These are phyloP conservation scores for Cephus pulcher DNA, from an alignment of 2,888 invertebrate genomes.

Conservation along the genomic window DNA sequence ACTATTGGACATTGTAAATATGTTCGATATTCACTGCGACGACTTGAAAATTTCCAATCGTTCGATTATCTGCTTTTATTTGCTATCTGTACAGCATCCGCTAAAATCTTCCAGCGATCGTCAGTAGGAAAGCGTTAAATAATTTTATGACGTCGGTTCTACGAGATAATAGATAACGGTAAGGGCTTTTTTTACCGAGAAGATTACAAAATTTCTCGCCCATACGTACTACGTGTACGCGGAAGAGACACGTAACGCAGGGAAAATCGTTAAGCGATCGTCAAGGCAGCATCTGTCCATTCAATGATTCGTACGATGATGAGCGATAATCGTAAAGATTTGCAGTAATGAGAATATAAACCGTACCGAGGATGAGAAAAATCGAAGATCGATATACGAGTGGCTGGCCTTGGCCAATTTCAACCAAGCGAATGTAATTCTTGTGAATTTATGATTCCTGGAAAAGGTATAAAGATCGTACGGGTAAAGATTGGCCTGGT, in stretches of 20 bases:
- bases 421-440: not conserved
- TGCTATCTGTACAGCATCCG: not conserved
- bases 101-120: not conserved
- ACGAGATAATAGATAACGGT: not conserved
- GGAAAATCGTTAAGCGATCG: not conserved
- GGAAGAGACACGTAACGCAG: not conserved
- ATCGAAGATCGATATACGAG: not conserved
- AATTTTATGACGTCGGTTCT: not conserved
- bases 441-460: not conserved
- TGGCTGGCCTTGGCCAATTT: not conserved
- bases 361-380: not conserved
- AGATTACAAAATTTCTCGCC: not conserved
- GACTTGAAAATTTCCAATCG: not conserved
- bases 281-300: not conserved
- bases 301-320: not conserved
- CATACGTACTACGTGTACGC: not conserved
- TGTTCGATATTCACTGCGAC: not conserved
- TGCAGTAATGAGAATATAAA: not conserved
- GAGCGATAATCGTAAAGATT: not conserved
- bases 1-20: not conserved
- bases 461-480: not conserved
- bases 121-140: too few species aligned
- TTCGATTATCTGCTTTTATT: not conserved
- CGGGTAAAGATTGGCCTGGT: not conserved
- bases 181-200: not conserved